Evolutionary conservation across 1,140 invertebrate species (phyloP), one percentile per base, ranked within the genome.

Genomic region (Bombyx mandarina): DNA sequence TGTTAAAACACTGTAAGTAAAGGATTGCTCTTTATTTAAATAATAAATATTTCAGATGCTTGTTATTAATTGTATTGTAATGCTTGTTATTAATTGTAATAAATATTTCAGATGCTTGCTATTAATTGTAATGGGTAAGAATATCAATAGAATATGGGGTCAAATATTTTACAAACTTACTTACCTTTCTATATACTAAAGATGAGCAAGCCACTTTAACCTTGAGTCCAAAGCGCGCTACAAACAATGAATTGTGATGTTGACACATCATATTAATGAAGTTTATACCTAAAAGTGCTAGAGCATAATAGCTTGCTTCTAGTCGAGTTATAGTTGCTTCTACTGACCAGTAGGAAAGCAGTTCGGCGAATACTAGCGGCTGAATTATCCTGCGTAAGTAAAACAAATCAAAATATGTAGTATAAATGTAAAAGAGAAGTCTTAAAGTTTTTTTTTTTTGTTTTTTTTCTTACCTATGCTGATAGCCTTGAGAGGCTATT

Each of bases 151-250:
- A 18, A 18, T 18, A 18, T 18, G 12, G 12, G 12, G 12, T 35
- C 26, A 35, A 35, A 35, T 35, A 35, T 35, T 1, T 35, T 35
- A 1, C 4, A 35, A 44, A n/a, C 1, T 54, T n/a, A 53, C 48
- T 63, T 56, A 90, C 89, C 79, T 91, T 91, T 69, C 90, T 86
- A 55, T 89, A 91, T 42, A 91, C 77, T 6, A 90, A 61, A 1
- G 90, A 89, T 8, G 89, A 90, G 49, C 83, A 87, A 0, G 89
- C 89, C 2, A 91, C 84, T 61, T 90, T 88, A 65, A 91, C 77
- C 56, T 83, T 79, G 59, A 88, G 79, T 63, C 81, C 79, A 57
- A 81, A 81, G 9, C 74, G 73, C 46, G 66, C 66, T 7, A 77
- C 74, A 44, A 86, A 82, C 22, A 83, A 56, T 8, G 47, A 57